Evolutionary conservation across 2,888 invertebrate genomes (phyloP), one percentile per base, ranked within the genome.

Genomic region (Lypha dubia): DNA sequence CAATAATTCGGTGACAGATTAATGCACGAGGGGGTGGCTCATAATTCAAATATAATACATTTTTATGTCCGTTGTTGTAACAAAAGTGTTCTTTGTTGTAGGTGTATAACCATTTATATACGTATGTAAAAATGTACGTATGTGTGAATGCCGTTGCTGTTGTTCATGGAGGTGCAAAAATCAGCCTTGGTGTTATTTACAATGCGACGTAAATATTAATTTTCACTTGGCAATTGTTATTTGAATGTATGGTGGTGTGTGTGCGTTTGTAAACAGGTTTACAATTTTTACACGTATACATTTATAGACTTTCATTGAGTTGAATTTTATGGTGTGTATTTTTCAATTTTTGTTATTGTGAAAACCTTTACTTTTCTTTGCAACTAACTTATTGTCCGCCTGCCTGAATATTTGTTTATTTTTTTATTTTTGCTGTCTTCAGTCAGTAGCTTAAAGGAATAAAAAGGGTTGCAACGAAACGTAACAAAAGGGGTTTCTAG

Each of bases 1-100:
- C 77, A 77, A 84, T 81, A 84, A 84, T 84, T 80, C 80, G 84
- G 81, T 84, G 84, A 84, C 84, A 84, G 84, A 84, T 84, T 84
- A 84, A 84, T 81, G 77, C 73, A 84, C 62, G 77, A 84, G 84
- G 84, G 81, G 81, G 81, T 77, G 84, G 73, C 68, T 35, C 80
- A 77, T 84, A 84, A 84, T 73, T 84, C 84, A 84, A 84, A 84
- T 70, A 38, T 75, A 75, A 81, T 75, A 68, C 81, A 81, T 81
- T 62, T 81, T 81, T 75, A 75, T 81, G 68, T 53, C 56, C 68
- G n/a, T 75, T 58, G 41, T 75, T 32, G 44, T 35, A 46, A 38
- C 44, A 56, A 70, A 62, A 51, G 22, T 73, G 67, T 63, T 60
- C 53, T 63, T 41, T 46, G 24, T 22, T 68, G 24, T 22, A 20